Conservation (phyloP, 2,113 vertebrate species). For the Brachypteracias leptosomus region DNA sequence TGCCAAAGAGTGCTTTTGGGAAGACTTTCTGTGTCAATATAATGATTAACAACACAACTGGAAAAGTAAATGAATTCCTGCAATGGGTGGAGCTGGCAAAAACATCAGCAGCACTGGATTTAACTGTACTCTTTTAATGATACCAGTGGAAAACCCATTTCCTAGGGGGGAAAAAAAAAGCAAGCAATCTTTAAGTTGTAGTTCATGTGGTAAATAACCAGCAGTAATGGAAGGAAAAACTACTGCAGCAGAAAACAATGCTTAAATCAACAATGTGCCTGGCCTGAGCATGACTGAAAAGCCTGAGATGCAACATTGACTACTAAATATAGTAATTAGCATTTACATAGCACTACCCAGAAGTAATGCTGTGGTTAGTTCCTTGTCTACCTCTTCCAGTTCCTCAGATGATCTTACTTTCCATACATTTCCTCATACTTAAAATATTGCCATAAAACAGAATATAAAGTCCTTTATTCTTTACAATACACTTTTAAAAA, state of each 20-base stretch:
- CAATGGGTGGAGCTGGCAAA: conserved; percentile 55
- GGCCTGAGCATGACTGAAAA: background rate
- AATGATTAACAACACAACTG: conserved; percentile 66
- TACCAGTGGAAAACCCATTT: conserved; percentile 24
- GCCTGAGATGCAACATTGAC: background rate
- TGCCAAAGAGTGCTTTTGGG: conserved; percentile 67
- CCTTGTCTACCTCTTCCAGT: background rate
- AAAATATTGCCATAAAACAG: background rate
- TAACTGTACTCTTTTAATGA: background rate
- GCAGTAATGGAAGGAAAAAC: background rate
- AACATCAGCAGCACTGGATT: conserved; percentile 44
- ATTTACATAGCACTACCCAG: background rate
- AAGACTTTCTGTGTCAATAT: conserved; percentile 67
- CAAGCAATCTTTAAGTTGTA: background rate
- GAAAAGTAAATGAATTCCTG: conserved; percentile 67
- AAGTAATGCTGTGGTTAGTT: background rate
- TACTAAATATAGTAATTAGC: background rate
- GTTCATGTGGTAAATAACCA: conserved; percentile 7
- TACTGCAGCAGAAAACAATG: background rate
- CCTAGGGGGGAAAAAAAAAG: background rate
- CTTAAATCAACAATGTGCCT: background rate
- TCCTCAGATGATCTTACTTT: background rate
- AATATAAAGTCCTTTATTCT: background rate
- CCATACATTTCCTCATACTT: background rate
- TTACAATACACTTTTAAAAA: background rate